Evolutionary conservation across 37 sponge, comb jelly and placozoan species (phyloP).

Genomic region (Axinella damicornis): DNA sequence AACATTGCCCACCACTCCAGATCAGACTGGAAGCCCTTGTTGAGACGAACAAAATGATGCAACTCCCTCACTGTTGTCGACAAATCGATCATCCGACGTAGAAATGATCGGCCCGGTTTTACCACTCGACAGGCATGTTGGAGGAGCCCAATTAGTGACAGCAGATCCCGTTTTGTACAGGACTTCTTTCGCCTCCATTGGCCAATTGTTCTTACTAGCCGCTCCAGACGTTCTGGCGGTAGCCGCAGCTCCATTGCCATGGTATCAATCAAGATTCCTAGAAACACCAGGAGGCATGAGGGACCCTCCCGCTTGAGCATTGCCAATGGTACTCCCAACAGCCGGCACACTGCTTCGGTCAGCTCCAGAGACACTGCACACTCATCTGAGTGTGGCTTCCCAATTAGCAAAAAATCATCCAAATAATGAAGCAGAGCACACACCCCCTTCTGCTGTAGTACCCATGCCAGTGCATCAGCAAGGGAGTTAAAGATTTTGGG

Average conservation of each 20-base stretch:
- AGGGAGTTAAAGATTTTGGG: slow-evolving; percentile 1
- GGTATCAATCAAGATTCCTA: neutral
- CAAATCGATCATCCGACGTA: slow-evolving; percentile 15
- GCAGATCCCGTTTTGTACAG: slow-evolving; percentile 11
- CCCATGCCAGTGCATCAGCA: slow-evolving; percentile 28
- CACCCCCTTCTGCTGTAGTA: slow-evolving; percentile 1
- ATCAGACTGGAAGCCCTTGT: no score
- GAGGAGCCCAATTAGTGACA: slow-evolving; percentile 14
- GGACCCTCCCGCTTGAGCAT: neutral
- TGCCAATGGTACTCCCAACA: no score
- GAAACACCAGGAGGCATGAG: neutral
- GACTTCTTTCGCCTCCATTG: neutral
- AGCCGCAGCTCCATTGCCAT: slow-evolving; percentile 10
- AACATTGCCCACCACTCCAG: slow-evolving; percentile 44
- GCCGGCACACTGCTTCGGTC: no score
- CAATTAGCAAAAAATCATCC: slow-evolving; percentile 35
- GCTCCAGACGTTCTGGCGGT: neutral
- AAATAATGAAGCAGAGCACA: neutral
- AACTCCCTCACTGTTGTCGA: neutral
- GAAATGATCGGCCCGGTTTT: neutral
- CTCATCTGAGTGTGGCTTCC: neutral
- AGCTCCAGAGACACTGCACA: slow-evolving; percentile 14
- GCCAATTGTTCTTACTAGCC: no score
- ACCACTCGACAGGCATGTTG: slow-evolving; percentile 37
- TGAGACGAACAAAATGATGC: no score